Conservation (phyloP, 2,797 vertebrate species). For the Argyrosomus regius region DNA sequence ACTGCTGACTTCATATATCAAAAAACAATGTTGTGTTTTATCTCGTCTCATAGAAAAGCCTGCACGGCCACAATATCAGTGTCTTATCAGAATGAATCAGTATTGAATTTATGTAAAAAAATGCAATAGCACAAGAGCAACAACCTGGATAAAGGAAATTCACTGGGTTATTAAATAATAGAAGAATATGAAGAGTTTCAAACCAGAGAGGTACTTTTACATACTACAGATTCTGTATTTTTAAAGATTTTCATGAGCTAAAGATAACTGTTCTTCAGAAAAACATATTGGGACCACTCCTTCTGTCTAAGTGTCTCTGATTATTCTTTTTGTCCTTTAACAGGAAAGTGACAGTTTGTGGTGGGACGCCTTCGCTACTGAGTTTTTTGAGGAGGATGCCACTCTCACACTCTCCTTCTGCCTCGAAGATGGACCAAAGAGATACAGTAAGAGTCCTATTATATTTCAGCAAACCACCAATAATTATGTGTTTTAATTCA, state of each 20-base stretch:
- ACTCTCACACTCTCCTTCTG: slow-evolving; percentile 99
- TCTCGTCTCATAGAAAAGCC: slow-evolving; percentile 47
- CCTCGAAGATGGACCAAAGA: slow-evolving; percentile 99
- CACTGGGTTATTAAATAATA: slow-evolving; percentile 59
- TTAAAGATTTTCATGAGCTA: neutral
- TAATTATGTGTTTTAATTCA: neutral
- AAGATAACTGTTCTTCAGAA: neutral
- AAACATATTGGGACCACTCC: neutral
- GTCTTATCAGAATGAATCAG: slow-evolving; percentile 65
- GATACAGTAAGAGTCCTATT: slow-evolving; percentile 94
- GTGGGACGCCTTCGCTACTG: slow-evolving; percentile 99
- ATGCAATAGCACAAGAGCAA: slow-evolving; percentile 36
- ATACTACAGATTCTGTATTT: neutral
- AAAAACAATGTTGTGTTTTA: slow-evolving; percentile 37
- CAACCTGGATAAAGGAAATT: slow-evolving; percentile 49
- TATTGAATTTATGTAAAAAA: slow-evolving; percentile 72
- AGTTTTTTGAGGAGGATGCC: slow-evolving; percentile 99
- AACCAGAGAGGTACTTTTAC: neutral
- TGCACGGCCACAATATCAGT: slow-evolving; percentile 50
- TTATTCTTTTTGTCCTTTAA: slow-evolving; percentile 57
- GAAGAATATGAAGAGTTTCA: slow-evolving; percentile 34
- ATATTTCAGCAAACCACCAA: neutral
- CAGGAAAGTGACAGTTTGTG: slow-evolving; percentile 99
- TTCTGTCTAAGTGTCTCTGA: neutral
- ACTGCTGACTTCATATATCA: slow-evolving; percentile 36